Base-by-base conservation (phyloP, 2,797 vertebrate genomes). In the Phataginus tetradactyla region DNA sequence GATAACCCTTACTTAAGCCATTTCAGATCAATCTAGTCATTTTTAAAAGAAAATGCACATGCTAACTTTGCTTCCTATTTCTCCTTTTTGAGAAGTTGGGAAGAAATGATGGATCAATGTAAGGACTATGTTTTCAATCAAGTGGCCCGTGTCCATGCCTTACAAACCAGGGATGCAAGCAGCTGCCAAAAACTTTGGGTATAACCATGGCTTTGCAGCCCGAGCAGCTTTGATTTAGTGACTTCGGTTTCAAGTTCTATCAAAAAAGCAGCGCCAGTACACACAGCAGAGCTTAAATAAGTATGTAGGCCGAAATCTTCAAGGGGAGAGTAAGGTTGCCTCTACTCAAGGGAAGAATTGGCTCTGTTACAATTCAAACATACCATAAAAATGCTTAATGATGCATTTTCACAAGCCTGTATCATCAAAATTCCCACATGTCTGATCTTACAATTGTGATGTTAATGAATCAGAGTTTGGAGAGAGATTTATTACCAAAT, bases 381-480 rank as follows among this genome's bases (percentile, higher is more conserved):
- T 72, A 79, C 25, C 92, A 91, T 97, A 96, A 97, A 97, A 96
- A 95, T 97, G 78, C n/a, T 97, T 97, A 95, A 96, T 95, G 93
- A 94, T 95, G 87, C 64, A 20, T 98, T 96, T 95, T 94, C 88
- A 94, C 64, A 71, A 95, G 86, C 12, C 39, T 94, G 83, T 42
- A 59, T 86, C 69, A 88, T 96, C 92, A 96, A 92, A 94, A 84
- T 88, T 37, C 69, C 86, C 7, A 55, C 12, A 21, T 84, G 74
- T 80, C 94, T 94, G 64, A 89, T 95, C 74, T 86, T 71, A 89
- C 49, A 79, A 92, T 92, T 45, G 37, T 59, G 75, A 23, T 49
- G 59, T 88, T 96, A 94, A 97, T 96, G 86, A 92, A 91, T 81
- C 81, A 61, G 92, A 85, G 49, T 97, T 94, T 86, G 79, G 59